phyloP scores from a whole-genome alignment of 1,140 invertebrate genomes.

The Tyrophagus putrescentiae region DNA sequence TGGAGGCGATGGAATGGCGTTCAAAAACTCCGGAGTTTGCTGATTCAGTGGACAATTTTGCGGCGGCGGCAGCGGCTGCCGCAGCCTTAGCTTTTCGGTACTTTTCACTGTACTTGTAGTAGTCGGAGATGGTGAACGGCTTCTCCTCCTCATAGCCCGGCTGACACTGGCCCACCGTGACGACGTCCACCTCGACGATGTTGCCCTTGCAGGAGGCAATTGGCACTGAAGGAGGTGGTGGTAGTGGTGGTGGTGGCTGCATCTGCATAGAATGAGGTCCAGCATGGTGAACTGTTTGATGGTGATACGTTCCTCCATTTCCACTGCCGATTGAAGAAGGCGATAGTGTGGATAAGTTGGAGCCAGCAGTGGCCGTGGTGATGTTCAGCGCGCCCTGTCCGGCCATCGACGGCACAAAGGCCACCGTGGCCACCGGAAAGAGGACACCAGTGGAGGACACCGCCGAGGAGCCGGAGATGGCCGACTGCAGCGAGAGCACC shows the following conservation, averaged over 20 bases:
- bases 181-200: constrained; percentile 42
- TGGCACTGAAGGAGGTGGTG: constrained; percentile 15
- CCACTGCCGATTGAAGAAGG: not conserved
- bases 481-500: too few species aligned
- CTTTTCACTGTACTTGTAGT: constrained; percentile 91
- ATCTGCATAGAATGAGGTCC: not conserved
- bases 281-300: not conserved
- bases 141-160: constrained; percentile 84
- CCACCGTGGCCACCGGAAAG: not conserved
- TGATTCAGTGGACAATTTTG: too few species aligned
- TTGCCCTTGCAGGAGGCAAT: constrained; percentile 14
- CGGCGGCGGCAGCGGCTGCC: constrained; percentile 27
- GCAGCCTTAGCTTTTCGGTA: constrained; percentile 46
- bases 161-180: constrained; percentile 70
- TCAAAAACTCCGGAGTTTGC: too few species aligned
- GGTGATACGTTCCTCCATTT: not conserved
- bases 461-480: too few species aligned
- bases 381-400: not conserved
- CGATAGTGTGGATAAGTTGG: not conserved
- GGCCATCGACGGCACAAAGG: not conserved
- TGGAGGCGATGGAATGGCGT: too few species aligned
- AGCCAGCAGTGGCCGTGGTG: too few species aligned
- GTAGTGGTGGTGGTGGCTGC: constrained; percentile 22
- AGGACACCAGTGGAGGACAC: too few species aligned
- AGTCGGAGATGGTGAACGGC: constrained; percentile 90